Evolutionary conservation across 2,797 vertebrate genomes (phyloP).

Genomic region (Sebastes iracundus): DNA sequence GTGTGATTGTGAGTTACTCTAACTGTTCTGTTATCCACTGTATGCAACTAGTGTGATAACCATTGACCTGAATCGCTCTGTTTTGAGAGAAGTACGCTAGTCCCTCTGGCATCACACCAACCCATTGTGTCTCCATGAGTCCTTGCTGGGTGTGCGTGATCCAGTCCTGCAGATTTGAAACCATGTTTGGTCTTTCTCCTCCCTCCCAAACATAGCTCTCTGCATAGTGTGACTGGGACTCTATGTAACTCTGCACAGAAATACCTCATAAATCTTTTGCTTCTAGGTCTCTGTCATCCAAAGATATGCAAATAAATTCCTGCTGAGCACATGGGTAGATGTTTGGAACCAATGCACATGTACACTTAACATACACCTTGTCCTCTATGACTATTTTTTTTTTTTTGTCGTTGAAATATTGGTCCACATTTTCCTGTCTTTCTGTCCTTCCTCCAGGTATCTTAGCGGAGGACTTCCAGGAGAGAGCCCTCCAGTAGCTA

Average conservation of each 20-base stretch:
- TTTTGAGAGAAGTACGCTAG: neutral
- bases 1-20: neutral
- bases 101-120: neutral
- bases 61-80: constrained; percentile 1
- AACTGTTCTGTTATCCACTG: neutral
- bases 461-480: constrained; percentile 75
- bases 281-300: neutral
- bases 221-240: neutral
- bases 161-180: constrained; percentile 1
- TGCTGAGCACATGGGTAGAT: neutral
- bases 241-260: neutral
- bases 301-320: neutral
- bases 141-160: neutral
- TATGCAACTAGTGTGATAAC: neutral
- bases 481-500: constrained; percentile 68
- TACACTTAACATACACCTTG: neutral
- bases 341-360: neutral
- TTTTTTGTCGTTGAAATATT: neutral
- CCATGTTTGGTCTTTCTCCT: neutral
- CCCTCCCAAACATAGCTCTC: neutral
- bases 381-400: neutral
- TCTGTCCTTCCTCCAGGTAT: constrained; percentile 79
- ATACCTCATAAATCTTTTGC: neutral
- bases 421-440: neutral
- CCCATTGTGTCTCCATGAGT: neutral